Evolutionary conservation across 2,797 vertebrate species (phyloP).

Genomic region (Typhlichthys eigenmanni): DNA sequence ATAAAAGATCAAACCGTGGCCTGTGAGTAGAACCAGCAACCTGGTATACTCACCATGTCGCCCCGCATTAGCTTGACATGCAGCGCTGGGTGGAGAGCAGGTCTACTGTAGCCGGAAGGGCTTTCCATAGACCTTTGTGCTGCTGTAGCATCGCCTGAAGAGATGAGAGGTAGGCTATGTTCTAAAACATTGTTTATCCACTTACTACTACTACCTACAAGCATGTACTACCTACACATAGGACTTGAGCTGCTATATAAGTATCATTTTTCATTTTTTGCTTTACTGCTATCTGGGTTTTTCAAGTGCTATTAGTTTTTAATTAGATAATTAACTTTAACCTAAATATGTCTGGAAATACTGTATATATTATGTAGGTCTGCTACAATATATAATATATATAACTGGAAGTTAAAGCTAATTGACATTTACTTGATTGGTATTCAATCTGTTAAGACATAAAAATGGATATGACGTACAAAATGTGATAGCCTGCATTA

Average conservation of each 20-base stretch:
- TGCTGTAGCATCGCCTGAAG: conserved; percentile 60
- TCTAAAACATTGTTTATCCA: background rate
- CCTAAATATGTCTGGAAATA: too few species aligned
- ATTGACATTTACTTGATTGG: background rate
- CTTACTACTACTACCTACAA: background rate
- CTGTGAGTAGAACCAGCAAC: conserved; percentile 70
- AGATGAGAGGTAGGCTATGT: conserved; percentile 31
- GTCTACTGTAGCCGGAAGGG: conserved; percentile 57
- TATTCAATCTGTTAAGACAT: background rate
- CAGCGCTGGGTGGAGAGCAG: conserved; percentile 36
- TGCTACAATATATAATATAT: background rate
- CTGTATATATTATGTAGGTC: too few species aligned
- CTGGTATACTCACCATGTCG: conserved; percentile 70
- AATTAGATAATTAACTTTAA: too few species aligned
- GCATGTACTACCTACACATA: background rate
- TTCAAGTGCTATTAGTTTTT: too few species aligned
- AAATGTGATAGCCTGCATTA: background rate
- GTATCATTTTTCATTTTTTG: conserved; percentile 2
- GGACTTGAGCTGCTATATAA: conserved; percentile 12
- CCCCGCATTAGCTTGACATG: conserved; percentile 62
- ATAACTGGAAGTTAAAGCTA: background rate
- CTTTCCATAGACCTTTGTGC: conserved; percentile 37
- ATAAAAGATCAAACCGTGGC: conserved; percentile 79
- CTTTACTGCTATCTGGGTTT: conserved; percentile 21
- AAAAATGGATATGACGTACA: background rate